phyloP scores from a whole-genome alignment of 2,113 vertebrate genomes.

The Nothoprocta pentlandii region DNA sequence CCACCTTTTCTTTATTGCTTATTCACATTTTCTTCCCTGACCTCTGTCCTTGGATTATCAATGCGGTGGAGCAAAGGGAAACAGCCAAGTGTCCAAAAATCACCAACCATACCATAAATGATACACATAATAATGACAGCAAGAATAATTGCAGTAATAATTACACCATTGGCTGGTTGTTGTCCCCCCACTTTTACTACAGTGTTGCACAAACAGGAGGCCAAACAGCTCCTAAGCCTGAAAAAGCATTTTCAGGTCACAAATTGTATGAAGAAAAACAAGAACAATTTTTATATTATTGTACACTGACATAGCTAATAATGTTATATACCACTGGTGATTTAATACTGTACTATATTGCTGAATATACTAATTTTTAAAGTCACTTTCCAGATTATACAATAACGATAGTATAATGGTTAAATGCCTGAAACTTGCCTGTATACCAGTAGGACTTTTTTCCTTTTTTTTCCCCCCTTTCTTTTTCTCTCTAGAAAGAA shows the following conservation, averaged over 20 bases:
- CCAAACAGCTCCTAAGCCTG: neutral
- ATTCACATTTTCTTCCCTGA: neutral
- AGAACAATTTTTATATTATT: neutral
- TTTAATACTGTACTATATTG: neutral
- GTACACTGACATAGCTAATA: neutral
- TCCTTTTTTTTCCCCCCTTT: neutral
- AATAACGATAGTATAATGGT: neutral
- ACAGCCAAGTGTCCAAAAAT: neutral
- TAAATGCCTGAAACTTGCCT: neutral
- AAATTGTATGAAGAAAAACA: neutral
- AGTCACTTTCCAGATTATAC: neutral
- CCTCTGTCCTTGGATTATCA: neutral
- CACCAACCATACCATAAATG: neutral
- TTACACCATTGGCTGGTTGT: neutral
- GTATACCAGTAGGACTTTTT: neutral
- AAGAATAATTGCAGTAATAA: neutral
- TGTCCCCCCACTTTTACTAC: neutral
- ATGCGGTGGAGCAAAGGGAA: neutral
- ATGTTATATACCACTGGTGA: neutral
- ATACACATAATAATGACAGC: neutral
- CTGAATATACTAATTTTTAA: neutral
- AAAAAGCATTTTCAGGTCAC: neutral
- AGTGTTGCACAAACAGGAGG: neutral
- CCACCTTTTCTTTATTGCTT: neutral
- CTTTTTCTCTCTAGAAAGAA: neutral